Evolutionary conservation across 2,797 vertebrate genomes (phyloP).

Genomic region (Gallirallus australis): DNA sequence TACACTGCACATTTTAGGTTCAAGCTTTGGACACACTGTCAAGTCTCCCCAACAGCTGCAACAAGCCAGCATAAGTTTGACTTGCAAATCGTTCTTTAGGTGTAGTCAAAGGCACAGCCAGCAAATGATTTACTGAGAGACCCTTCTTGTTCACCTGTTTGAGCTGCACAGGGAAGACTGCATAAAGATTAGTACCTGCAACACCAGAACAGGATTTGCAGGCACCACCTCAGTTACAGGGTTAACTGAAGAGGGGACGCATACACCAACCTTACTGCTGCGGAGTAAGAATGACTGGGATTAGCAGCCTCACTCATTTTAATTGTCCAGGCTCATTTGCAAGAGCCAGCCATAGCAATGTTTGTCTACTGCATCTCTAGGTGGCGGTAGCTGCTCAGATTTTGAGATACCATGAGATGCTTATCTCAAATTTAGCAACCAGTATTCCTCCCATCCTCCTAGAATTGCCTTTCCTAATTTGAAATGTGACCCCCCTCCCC

Average conservation of each 20-base stretch:
- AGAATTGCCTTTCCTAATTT: constrained; percentile 53
- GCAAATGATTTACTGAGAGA: not conserved
- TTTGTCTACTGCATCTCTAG: constrained; percentile 59
- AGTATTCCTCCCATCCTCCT: constrained; percentile 41
- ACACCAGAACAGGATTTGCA: not conserved
- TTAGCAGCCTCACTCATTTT: not conserved
- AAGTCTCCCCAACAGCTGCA: not conserved
- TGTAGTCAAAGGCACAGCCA: not conserved
- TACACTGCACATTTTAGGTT: not conserved
- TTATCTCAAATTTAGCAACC: constrained; percentile 51
- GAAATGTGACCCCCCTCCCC: constrained; percentile 57
- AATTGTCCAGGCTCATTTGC: not conserved
- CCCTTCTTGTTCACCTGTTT: not conserved
- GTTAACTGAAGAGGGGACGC: not conserved
- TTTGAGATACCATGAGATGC: constrained; percentile 38
- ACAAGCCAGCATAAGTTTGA: not conserved
- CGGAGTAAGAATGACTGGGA: not conserved
- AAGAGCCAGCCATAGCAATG: not conserved
- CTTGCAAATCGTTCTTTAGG: constrained; percentile 32
- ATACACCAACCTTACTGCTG: not conserved
- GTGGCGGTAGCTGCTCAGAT: constrained; percentile 68
- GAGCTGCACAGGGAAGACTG: not conserved
- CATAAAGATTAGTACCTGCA: not conserved
- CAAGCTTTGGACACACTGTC: not conserved
- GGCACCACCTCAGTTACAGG: not conserved